These are phyloP conservation scores for Drosophila formosana DNA, from an alignment of 2,888 invertebrate genomes.

Conservation along the genomic window DNA sequence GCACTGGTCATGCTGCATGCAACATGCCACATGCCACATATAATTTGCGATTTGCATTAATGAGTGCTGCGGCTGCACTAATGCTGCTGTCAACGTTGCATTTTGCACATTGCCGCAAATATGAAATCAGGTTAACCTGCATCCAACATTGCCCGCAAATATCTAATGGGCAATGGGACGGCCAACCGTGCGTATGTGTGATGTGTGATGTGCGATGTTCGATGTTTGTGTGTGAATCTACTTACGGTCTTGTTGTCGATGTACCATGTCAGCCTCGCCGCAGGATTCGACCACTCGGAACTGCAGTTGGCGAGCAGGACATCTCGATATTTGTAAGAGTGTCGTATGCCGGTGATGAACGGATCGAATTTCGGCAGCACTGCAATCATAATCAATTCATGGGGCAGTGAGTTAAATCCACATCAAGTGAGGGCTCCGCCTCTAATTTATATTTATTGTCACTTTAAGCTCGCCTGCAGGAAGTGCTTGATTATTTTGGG, in stretches of 20 bases:
- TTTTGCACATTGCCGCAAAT: constrained; percentile 29
- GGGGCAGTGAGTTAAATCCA: neutral
- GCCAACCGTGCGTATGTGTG: constrained; percentile 39
- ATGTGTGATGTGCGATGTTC: constrained; percentile 10
- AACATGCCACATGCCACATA: constrained; percentile 30
- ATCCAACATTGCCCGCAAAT: constrained; percentile 3
- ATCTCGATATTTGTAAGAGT: constrained; percentile 84
- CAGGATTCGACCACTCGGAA: constrained; percentile 85
- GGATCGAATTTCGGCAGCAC: constrained; percentile 85
- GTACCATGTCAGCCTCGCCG: constrained; percentile 84
- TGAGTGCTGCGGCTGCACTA: constrained; percentile 39
- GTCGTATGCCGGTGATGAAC: constrained; percentile 82
- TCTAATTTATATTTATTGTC: constrained; percentile 9
- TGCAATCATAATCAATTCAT: constrained; percentile 54
- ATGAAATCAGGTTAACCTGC: constrained; percentile 40
- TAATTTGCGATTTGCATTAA: constrained; percentile 49
- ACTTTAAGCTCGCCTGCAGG: constrained; percentile 1
- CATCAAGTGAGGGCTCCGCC: neutral
- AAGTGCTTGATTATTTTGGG: constrained; percentile 4
- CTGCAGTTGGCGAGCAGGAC: constrained; percentile 84
- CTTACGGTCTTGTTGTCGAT: constrained; percentile 85
- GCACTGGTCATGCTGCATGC: neutral
- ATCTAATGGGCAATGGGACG: constrained; percentile 31
- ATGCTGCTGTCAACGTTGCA: constrained; percentile 25
- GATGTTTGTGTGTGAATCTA: constrained; percentile 31